Conservation (phyloP, 2,888 invertebrate species). For the Chirona hameri region DNA sequence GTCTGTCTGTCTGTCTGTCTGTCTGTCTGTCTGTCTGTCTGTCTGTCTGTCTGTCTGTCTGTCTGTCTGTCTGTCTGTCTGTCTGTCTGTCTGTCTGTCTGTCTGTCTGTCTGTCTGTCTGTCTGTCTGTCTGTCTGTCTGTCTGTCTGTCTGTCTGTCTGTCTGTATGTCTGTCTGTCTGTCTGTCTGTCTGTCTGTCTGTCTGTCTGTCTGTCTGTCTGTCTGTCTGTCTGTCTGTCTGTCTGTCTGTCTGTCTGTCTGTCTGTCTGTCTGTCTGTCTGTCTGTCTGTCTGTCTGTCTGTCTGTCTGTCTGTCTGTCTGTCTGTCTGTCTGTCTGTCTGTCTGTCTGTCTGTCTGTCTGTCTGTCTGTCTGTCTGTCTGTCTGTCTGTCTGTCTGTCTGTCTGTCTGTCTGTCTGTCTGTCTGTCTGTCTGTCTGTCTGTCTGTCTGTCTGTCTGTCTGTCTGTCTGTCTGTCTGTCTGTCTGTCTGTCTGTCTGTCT, state of each 20-base stretch:
- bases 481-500: neutral
- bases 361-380: neutral
- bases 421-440: neutral
- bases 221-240: neutral
- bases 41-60: neutral
- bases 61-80: neutral
- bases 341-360: neutral
- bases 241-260: neutral
- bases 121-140: neutral
- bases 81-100: neutral
- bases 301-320: neutral
- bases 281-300: neutral
- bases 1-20: neutral
- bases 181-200: neutral
- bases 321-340: neutral
- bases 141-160: neutral
- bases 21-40: neutral
- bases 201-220: neutral
- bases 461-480: neutral
- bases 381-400: neutral
- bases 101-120: neutral
- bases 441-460: neutral
- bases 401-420: neutral
- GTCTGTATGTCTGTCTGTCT: neutral
- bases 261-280: neutral